Percentiles rank a stretch among this genome's conserved stretches.
Conservation (phyloP, 2,797 vertebrate genomes). For the Alectoris magna region DNA sequence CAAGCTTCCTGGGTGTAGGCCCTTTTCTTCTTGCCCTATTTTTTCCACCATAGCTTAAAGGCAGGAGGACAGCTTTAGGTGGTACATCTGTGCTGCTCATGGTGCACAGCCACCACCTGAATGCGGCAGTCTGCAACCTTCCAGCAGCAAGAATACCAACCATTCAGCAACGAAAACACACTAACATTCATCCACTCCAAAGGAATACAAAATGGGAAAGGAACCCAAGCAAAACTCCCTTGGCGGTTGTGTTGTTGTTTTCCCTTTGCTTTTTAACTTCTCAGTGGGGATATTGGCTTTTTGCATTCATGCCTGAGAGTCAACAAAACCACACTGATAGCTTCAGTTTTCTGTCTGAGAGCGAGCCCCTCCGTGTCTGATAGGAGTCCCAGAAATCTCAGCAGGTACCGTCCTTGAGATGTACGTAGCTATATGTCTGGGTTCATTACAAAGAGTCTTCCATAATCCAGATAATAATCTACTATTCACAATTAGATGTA, state of each 20-base stretch:
- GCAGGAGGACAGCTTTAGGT: background rate
- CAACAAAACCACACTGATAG: background rate
- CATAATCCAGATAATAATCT: constrained; percentile 75
- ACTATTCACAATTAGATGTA: constrained; percentile 77
- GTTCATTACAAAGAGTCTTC: constrained; percentile 55
- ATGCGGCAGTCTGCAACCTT: background rate
- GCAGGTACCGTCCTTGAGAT: background rate
- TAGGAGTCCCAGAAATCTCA: background rate
- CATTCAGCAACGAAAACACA: background rate
- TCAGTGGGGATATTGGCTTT: background rate
- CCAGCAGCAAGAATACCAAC: background rate
- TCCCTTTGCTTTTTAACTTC: constrained; percentile 14
- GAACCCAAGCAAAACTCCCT: background rate
- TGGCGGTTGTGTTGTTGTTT: background rate
- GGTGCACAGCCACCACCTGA: background rate
- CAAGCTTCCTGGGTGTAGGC: background rate
- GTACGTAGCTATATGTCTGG: background rate
- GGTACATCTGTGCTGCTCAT: background rate
- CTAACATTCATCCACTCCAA: background rate
- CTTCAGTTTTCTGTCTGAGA: background rate
- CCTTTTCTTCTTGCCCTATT: background rate
- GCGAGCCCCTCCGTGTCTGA: rapidly evolving
- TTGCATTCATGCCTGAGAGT: background rate
- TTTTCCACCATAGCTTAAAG: background rate
- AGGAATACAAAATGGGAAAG: background rate